Conservation (phyloP, 1,140 invertebrate species). For the Ruditapes philippinarum region DNA sequence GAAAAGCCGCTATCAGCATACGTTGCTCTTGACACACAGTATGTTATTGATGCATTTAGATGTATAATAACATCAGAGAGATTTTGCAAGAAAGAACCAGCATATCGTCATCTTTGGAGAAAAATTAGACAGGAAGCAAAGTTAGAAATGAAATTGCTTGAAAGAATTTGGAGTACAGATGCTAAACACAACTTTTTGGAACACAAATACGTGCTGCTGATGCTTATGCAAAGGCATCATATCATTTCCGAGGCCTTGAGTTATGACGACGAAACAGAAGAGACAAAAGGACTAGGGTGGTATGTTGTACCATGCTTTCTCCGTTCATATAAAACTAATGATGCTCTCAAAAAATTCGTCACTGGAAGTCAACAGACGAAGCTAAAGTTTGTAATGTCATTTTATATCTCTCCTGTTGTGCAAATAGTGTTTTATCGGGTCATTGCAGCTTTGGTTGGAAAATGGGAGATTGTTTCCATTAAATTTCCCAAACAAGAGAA, state of each 20-base stretch:
- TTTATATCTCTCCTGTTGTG: background rate
- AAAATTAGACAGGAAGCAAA: background rate
- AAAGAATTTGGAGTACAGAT: background rate
- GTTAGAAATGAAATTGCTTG: background rate
- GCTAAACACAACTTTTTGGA: background rate
- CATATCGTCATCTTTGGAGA: background rate
- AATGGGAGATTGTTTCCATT: background rate
- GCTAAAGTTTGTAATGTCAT: background rate
- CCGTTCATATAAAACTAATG: background rate
- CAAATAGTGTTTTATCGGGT: background rate
- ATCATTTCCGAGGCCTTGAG: background rate
- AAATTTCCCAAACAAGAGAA: background rate
- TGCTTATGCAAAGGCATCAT: background rate
- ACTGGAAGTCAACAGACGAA: background rate
- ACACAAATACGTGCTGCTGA: background rate
- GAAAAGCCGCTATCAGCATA: background rate
- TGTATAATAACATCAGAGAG: background rate
- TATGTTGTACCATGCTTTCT: background rate
- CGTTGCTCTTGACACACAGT: conserved; percentile 11
- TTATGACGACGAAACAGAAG: background rate
- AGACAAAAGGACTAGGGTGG: background rate
- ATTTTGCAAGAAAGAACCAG: background rate
- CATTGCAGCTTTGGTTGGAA: background rate
- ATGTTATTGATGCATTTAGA: conserved; percentile 34
- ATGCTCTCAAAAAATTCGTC: background rate